Base-by-base conservation (phyloP, 2,888 invertebrate species). In the Xestia c-nigrum region DNA sequence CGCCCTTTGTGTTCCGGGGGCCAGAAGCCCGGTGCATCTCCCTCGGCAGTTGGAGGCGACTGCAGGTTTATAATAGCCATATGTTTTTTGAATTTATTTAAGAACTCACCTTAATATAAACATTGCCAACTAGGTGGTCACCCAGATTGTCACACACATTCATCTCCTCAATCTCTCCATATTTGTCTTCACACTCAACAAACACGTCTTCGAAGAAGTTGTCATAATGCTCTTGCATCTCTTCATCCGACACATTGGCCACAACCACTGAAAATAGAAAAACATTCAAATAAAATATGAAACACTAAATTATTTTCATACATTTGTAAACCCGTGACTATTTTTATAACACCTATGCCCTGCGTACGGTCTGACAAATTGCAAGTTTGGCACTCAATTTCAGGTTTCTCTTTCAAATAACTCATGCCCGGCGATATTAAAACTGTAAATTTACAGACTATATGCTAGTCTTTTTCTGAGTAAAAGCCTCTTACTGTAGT, bases 91-190 rank as follows among this genome's bases (percentile, higher is more conserved):
- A 12, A 46, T 14, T 38, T 21, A 19, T 16, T 21, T 10, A 46
- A 16, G 5, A 46, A 86, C 92, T 94, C 94, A 99, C 98, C 97
- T 99, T 99, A 84, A 99, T 99, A 94, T 99, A 99, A 74, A 99
- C 99, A 97, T 99, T 99, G 76, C 99, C 99, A 61, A 99, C 99
- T 86, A 99, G 97, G 93, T 99, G 99, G 94, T 99, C 99, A 5
- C 99, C 99, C 81, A 99, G 97, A 95, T 99, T 99, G 95, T 99
- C 99, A 96, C 99, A 99, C 4, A 99, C 99, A 96, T 99, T 99
- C 99, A 99, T 99, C 96, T 99, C 99, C 95, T 99, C 99, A 90
- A 99, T 99, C 96, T 99, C 99, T 0, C 99, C 99, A 96, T 99
- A 99, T 97, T 99, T 99, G 92, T 99, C 99, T 95, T 99, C 99